Percentiles rank a stretch among this genome's conserved stretches.
Evolutionary conservation across 2,797 vertebrate genomes (phyloP).

Genomic region (Otolemur crassicaudatus): DNA sequence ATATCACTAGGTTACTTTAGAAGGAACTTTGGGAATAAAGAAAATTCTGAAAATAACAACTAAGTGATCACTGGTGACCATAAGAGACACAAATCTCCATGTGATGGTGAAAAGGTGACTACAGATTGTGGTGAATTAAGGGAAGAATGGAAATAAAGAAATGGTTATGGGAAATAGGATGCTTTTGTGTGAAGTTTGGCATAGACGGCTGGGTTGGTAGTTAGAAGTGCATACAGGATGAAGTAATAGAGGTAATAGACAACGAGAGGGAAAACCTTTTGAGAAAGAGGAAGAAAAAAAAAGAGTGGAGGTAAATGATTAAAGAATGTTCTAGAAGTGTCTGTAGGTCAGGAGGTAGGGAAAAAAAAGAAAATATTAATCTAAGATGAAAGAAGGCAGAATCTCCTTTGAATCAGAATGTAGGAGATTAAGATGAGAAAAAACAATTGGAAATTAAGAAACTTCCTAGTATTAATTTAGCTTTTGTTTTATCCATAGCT

Average conservation of each 20-base stretch:
- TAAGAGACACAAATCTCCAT: neutral
- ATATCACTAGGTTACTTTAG: neutral
- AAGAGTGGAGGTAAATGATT: neutral
- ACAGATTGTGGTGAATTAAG: neutral
- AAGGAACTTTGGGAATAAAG: neutral
- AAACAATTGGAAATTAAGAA: slow-evolving; percentile 2
- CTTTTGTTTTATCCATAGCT: neutral
- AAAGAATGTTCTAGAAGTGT: neutral
- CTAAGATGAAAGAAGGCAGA: neutral
- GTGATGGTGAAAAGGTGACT: neutral
- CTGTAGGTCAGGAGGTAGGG: neutral
- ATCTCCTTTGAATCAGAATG: neutral
- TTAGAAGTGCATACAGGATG: neutral
- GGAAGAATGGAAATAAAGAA: neutral
- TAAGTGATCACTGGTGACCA: neutral
- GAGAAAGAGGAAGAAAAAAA: neutral
- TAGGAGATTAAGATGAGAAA: neutral
- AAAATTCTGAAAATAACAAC: neutral
- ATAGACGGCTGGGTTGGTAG: neutral
- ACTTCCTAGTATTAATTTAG: neutral
- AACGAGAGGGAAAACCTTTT: neutral
- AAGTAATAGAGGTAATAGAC: neutral
- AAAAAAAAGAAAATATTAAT: neutral
- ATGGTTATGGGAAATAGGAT: neutral
- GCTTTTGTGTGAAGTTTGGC: neutral